phyloP scores from a whole-genome alignment of 2,797 vertebrate species.

The Peromyscus attwateri region DNA sequence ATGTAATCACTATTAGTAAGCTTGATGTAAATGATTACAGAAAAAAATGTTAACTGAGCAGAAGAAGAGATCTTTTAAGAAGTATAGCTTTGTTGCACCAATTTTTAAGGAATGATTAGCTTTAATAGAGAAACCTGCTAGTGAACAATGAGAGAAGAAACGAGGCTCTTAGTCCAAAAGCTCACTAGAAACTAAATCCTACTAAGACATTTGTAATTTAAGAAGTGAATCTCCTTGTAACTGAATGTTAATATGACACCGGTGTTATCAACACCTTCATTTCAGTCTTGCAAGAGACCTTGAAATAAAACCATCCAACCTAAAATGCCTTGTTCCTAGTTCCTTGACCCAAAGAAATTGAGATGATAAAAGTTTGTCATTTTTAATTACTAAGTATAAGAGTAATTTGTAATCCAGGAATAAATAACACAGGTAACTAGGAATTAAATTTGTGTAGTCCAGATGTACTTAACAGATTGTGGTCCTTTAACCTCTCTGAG shows the following conservation, averaged over 20 bases:
- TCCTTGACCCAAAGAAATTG: neutral
- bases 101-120: constrained; percentile 48
- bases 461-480: neutral
- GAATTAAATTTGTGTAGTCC: neutral
- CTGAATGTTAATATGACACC: neutral
- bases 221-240: neutral
- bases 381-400: neutral
- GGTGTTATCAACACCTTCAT: neutral
- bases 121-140: neutral
- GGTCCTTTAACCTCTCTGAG: neutral
- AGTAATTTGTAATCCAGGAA: constrained; percentile 38
- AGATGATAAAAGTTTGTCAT: neutral
- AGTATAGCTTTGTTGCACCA: neutral
- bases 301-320: neutral
- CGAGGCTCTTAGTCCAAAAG: neutral
- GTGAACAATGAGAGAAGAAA: constrained; percentile 1
- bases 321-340: neutral
- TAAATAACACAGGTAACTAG: neutral
- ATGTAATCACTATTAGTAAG: neutral
- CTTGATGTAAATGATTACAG: constrained; percentile 10
- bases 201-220: neutral
- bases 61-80: neutral
- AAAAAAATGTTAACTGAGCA: constrained; percentile 8
- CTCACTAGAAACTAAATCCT: neutral
- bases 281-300: neutral